phyloP scores from a whole-genome alignment of 2,797 vertebrate species.

The Labeo calbasu region DNA sequence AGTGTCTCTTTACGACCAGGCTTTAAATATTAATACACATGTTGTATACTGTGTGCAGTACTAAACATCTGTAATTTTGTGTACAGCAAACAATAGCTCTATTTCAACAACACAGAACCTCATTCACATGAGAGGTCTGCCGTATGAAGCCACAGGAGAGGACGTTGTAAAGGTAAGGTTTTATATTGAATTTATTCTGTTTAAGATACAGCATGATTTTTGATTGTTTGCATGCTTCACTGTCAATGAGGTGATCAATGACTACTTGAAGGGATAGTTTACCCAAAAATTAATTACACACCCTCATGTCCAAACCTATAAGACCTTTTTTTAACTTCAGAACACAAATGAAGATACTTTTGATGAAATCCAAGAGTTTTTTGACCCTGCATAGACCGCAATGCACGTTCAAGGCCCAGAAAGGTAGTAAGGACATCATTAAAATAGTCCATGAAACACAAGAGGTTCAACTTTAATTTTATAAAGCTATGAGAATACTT shows the following conservation, averaged over 20 bases:
- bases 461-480: too few species aligned
- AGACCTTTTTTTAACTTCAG: too few species aligned
- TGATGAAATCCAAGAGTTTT: too few species aligned
- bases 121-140: constrained; percentile 88
- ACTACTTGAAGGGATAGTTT: too few species aligned
- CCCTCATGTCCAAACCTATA: too few species aligned
- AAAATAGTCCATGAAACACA: too few species aligned
- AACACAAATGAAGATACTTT: too few species aligned
- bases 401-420: too few species aligned
- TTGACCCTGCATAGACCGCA: too few species aligned
- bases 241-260: neutral
- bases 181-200: neutral
- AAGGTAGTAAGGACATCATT: too few species aligned
- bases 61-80: constrained; percentile 6
- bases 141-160: constrained; percentile 79
- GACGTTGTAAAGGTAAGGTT: constrained; percentile 84
- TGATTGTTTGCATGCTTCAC: neutral
- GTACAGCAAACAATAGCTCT: constrained; percentile 27
- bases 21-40: neutral
- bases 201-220: neutral
- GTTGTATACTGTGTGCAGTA: neutral
- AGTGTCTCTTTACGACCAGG: neutral
- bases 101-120: constrained; percentile 60
- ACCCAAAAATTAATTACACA: too few species aligned
- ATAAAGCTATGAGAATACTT: too few species aligned